These are phyloP conservation scores for Penaeus vannamei DNA, from an alignment of 1,140 invertebrate genomes.

Conservation along the genomic window DNA sequence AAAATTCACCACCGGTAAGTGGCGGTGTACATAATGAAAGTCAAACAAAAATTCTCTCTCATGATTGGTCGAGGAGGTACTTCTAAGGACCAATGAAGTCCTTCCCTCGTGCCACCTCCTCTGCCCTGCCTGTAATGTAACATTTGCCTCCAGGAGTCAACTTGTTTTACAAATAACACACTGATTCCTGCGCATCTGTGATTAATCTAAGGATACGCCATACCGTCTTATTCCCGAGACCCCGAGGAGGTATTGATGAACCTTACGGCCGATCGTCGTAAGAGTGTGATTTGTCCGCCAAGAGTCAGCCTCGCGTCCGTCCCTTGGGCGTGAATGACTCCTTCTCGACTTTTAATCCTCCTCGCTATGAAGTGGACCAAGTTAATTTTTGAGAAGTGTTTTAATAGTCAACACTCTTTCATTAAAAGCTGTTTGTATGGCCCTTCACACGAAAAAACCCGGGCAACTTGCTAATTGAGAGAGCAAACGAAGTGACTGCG, in stretches of 20 bases:
- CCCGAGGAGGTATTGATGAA: constrained; percentile 23
- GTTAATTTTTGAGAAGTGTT: constrained; percentile 69
- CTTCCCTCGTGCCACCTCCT: constrained; percentile 14
- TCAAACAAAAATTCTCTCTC: constrained; percentile 53
- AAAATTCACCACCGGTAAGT: constrained; percentile 32
- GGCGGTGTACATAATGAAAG: constrained; percentile 49
- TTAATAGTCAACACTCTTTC: constrained; percentile 69
- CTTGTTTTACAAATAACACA: constrained; percentile 69
- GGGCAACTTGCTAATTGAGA: constrained; percentile 68
- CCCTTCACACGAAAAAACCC: constrained; percentile 66
- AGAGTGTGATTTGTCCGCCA: not conserved
- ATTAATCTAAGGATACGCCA: constrained; percentile 59
- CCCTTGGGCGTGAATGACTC: constrained; percentile 39
- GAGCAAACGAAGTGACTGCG: constrained; percentile 57
- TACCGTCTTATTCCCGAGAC: constrained; percentile 20
- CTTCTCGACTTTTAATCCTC: constrained; percentile 67
- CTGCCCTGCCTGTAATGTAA: constrained; percentile 58
- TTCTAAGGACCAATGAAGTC: constrained; percentile 36
- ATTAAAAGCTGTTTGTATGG: constrained; percentile 67
- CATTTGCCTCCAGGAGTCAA: constrained; percentile 67
- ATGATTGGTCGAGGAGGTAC: constrained; percentile 41
- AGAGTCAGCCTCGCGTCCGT: constrained; percentile 2
- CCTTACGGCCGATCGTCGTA: not conserved
- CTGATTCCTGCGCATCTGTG: constrained; percentile 68
- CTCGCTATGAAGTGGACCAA: constrained; percentile 68